Evolutionary conservation across 2,113 vertebrate genomes (phyloP).

Genomic region (Nothocercus julius): DNA sequence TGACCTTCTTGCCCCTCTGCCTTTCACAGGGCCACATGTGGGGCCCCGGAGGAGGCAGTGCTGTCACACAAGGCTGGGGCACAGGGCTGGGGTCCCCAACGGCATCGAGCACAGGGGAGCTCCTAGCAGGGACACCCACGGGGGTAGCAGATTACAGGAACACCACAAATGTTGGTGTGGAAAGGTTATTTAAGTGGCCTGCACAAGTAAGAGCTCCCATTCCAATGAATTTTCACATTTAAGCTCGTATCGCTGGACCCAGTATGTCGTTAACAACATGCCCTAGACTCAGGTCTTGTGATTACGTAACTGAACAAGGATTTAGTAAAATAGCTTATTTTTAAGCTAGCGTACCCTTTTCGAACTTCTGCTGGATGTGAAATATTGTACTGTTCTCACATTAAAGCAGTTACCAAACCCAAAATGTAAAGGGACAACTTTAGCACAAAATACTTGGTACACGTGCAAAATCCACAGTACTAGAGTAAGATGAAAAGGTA

Average conservation of each 20-base stretch:
- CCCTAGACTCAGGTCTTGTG: not conserved
- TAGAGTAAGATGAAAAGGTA: not conserved
- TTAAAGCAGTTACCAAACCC: not conserved
- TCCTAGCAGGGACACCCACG: not conserved
- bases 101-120: not conserved
- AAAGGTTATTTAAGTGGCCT: not conserved
- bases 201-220: not conserved
- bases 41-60: not conserved
- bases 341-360: not conserved
- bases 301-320: not conserved
- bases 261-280: not conserved
- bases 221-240: not conserved
- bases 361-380: not conserved
- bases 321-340: not conserved
- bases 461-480: not conserved
- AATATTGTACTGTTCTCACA: not conserved
- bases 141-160: not conserved
- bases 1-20: not conserved
- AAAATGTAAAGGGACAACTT: not conserved
- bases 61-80: accelerated
- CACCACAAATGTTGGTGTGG: not conserved
- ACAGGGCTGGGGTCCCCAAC: accelerated
- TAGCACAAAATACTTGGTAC: not conserved
- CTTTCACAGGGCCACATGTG: not conserved
- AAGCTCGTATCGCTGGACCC: not conserved